Evolutionary conservation across 2,797 vertebrate genomes (phyloP), one percentile per base, ranked within the genome.

Genomic region (Melanotaenia maccullochi): DNA sequence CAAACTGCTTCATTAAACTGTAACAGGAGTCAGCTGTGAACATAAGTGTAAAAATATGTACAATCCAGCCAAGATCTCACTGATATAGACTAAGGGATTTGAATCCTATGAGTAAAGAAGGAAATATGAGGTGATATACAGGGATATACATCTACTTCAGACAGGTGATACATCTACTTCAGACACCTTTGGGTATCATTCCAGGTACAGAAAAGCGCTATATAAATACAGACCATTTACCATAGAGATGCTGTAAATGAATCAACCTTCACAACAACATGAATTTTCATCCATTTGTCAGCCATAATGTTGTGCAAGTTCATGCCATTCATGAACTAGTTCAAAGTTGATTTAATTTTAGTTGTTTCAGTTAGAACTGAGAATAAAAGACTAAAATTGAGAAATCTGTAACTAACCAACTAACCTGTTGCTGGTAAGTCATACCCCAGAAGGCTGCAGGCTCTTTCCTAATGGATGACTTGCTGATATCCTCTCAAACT

Each of bases 241-340:
- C 40, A 63, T 36, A 73, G 73, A 52, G 68, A 78, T 78, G 56
- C 32, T 63, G 68, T 67, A 61, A 80, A 38, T 76, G 70, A 72
- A 73, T 71, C 56, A n/a, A 0, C 64, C 64, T 51, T 77, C 47
- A 79, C 32, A 76, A 66, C 75, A 80, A 58, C 4, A 44, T 71
- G 71, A 49, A 72, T 65, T 71, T 71, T 59, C 35, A 72, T 70
- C 49, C 22, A 54, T 68, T 52, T 77, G 57, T 38, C 44, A 72
- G 33, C 65, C 22, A 54, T 47, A 12, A 28, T 28, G 28, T 28
- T 28, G 28, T 28, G 3, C 28, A 28, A 28, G 28, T 28, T 28
- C 28, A 28, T 28, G 28, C 1, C 4, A 28, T 3, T 28, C 28
- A 28, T 28, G 28, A 28, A 28, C 28, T 28, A 3, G 28, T 28